phyloP scores from a whole-genome alignment of 2,797 vertebrate species.

The Limosa lapponica region DNA sequence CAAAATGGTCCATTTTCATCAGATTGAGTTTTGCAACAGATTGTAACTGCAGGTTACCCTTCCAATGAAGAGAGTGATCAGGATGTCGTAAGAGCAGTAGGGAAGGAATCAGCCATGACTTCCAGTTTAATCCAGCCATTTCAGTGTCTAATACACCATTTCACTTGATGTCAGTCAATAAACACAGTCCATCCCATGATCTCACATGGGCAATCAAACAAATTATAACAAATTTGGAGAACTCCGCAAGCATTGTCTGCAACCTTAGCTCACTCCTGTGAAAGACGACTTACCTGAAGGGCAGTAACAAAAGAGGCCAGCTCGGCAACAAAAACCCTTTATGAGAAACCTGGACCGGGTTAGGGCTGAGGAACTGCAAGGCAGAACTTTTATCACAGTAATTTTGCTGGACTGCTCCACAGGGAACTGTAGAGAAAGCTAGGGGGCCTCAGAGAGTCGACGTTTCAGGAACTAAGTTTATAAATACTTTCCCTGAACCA shows the following conservation, averaged over 20 bases:
- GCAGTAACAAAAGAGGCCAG: not conserved
- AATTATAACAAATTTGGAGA: not conserved
- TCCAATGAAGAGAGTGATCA: not conserved
- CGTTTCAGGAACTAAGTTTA: not conserved
- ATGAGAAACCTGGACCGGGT: not conserved
- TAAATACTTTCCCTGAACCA: not conserved
- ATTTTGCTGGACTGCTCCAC: not conserved
- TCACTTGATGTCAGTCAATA: not conserved
- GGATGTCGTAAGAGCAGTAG: not conserved
- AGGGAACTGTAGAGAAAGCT: not conserved
- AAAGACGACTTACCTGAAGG: not conserved
- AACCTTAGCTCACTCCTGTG: not conserved
- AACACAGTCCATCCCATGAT: not conserved
- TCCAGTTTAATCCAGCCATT: not conserved
- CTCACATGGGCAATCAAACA: not conserved
- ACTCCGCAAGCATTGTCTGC: not conserved
- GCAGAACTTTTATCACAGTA: not conserved
- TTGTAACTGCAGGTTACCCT: not conserved
- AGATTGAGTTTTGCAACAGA: not conserved
- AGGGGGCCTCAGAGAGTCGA: not conserved
- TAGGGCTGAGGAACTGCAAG: not conserved
- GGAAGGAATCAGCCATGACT: not conserved
- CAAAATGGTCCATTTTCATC: not conserved
- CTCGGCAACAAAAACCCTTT: not conserved
- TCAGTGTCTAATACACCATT: not conserved